Evolutionary conservation across 2,888 invertebrate genomes (phyloP).

Genomic region (Scelioninae gen. 2): DNA sequence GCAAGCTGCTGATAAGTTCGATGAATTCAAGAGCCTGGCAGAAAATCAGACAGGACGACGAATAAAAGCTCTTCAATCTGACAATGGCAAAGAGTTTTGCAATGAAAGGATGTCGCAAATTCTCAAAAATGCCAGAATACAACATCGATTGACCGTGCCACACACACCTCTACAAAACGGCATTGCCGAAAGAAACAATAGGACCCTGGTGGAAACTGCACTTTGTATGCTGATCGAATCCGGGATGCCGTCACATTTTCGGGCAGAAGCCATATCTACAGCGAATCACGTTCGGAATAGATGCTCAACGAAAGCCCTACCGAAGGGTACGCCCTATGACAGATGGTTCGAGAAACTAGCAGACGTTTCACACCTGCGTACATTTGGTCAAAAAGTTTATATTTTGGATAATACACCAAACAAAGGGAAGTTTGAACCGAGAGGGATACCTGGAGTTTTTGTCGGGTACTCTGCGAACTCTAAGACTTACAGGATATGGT

Average conservation of each 20-base stretch:
- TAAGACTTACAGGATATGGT: too few species aligned
- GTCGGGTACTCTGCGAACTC: too few species aligned
- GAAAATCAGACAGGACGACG: conserved; percentile 7
- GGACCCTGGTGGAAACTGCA: conserved; percentile 21
- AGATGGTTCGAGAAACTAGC: conserved; percentile 9
- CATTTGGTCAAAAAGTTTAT: conserved; percentile 16
- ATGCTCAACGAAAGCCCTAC: conserved; percentile 2
- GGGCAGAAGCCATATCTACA: conserved; percentile 7
- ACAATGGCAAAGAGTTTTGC: conserved; percentile 29
- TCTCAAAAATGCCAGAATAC: conserved; percentile 1
- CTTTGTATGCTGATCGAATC: conserved; percentile 17
- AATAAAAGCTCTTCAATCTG: conserved; percentile 22
- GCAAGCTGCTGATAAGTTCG: background rate
- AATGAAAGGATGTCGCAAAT: conserved; percentile 11
- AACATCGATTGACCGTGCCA: background rate
- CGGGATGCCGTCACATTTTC: background rate
- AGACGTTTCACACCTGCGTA: conserved; percentile 3
- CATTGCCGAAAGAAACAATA: conserved; percentile 26
- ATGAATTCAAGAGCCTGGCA: background rate
- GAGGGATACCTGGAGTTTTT: too few species aligned
- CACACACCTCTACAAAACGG: conserved; percentile 23
- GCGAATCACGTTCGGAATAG: conserved; percentile 23
- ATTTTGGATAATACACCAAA: conserved; percentile 23
- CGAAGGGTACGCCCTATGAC: conserved; percentile 8
- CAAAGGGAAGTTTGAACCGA: too few species aligned